These are phyloP conservation scores for Arenaria interpres DNA, from an alignment of 2,113 vertebrate genomes.

Conservation along the genomic window DNA sequence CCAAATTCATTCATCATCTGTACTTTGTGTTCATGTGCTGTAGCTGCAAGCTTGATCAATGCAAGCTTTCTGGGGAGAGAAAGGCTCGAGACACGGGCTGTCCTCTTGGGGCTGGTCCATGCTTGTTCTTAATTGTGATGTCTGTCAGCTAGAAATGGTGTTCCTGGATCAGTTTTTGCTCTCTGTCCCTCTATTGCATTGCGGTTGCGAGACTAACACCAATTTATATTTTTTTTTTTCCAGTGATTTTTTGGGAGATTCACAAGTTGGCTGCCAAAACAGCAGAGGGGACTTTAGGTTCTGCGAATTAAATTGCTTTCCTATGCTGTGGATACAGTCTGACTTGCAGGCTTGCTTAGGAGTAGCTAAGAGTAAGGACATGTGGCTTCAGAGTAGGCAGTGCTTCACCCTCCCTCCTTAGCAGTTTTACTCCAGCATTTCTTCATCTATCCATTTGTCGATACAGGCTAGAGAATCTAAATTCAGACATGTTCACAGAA, in stretches of 20 bases:
- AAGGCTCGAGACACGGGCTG: not conserved
- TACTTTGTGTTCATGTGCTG: not conserved
- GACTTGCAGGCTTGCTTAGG: not conserved
- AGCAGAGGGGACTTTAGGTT: not conserved
- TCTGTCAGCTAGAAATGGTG: not conserved
- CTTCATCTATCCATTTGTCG: conserved; percentile 7
- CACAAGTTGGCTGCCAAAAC: not conserved
- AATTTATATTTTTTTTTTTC: not conserved
- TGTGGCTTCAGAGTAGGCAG: not conserved
- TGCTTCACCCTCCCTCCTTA: not conserved
- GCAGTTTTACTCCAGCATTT: conserved; percentile 8
- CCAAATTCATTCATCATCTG: not conserved
- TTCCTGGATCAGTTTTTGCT: not conserved
- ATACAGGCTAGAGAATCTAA: not conserved
- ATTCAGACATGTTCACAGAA: conserved; percentile 4
- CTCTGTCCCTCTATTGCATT: not conserved
- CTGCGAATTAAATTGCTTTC: conserved; percentile 2
- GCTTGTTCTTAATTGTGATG: not conserved
- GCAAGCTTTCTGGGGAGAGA: not conserved
- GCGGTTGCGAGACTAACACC: not conserved
- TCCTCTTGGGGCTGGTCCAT: not conserved
- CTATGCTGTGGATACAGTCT: not conserved
- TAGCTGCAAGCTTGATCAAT: not conserved
- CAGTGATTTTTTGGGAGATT: not conserved
- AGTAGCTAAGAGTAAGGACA: not conserved